A percentile compares a stretch with the other conserved stretches of the same genome.
Evolutionary conservation across 2,888 invertebrate genomes (phyloP).

Genomic region (Thera obeliscata): DNA sequence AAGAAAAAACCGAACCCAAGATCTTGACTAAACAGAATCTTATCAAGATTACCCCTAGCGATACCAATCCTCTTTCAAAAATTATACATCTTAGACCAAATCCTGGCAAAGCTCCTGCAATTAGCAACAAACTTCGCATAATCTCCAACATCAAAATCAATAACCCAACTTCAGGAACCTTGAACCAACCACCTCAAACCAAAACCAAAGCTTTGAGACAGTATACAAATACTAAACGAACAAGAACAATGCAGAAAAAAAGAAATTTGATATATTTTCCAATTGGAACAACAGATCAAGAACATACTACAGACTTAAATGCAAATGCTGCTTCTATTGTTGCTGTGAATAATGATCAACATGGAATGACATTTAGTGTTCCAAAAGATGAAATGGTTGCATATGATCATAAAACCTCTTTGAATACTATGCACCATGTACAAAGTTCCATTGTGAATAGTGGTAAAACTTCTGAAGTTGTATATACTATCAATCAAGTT

Average conservation of each 20-base stretch:
- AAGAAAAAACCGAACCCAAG: background rate
- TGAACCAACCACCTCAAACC: background rate
- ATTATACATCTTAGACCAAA: background rate
- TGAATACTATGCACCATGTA: too few species aligned
- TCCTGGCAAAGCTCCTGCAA: background rate
- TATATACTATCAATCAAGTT: background rate
- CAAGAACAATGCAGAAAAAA: background rate
- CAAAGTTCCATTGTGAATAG: background rate
- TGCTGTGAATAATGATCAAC: background rate
- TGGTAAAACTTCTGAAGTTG: background rate
- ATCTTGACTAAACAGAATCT: background rate
- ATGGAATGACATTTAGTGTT: background rate
- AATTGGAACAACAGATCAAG: background rate
- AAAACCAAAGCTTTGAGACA: slow-evolving; percentile 5
- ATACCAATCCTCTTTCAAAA: background rate
- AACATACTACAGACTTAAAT: background rate
- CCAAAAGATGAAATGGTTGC: background rate
- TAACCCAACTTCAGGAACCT: background rate
- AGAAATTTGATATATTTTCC: background rate
- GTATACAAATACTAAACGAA: background rate
- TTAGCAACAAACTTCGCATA: background rate
- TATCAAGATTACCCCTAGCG: background rate
- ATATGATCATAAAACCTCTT: background rate
- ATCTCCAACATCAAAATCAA: background rate
- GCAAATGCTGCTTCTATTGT: background rate